phyloP scores from a whole-genome alignment of 1,140 invertebrate species.

The Frieseomelitta varia region DNA sequence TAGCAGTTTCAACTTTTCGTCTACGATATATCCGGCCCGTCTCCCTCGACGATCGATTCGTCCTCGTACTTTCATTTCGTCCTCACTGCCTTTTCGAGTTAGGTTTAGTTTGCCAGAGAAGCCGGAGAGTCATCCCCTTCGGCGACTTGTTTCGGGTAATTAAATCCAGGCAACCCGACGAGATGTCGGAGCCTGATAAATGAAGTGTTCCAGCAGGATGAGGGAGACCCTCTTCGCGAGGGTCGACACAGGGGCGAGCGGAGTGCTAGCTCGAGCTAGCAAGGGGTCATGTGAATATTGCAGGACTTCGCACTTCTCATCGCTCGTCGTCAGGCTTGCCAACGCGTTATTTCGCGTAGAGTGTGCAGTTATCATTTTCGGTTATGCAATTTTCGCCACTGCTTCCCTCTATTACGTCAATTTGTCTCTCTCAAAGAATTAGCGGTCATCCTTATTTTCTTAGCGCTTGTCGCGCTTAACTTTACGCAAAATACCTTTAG shows the following conservation, averaged over 20 bases:
- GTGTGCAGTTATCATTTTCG: constrained; percentile 20
- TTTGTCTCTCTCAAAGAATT: neutral
- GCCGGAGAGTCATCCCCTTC: constrained; percentile 55
- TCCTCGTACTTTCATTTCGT: constrained; percentile 50
- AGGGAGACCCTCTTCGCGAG: constrained; percentile 57
- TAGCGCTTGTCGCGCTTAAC: neutral
- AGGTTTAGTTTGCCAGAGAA: constrained; percentile 38
- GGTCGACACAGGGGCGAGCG: constrained; percentile 56
- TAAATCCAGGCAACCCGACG: constrained; percentile 71
- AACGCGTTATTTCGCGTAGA: constrained; percentile 52
- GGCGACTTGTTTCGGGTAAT: constrained; percentile 73
- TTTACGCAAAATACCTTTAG: neutral
- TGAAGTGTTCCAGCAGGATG: constrained; percentile 66
- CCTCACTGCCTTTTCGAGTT: constrained; percentile 25
- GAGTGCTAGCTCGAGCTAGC: constrained; percentile 27
- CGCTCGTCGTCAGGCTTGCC: constrained; percentile 55
- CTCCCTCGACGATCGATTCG: constrained; percentile 10
- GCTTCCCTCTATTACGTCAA: no score
- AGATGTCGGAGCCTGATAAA: constrained; percentile 73
- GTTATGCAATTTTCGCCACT: neutral
- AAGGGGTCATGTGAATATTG: constrained; percentile 68
- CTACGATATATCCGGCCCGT: neutral
- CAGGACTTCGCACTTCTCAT: constrained; percentile 63
- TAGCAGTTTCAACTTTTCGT: constrained; percentile 10
- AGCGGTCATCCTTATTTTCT: neutral